These are phyloP conservation scores for Drosophila kohkoa DNA, from an alignment of 1,140 invertebrate genomes.

Conservation along the genomic window DNA sequence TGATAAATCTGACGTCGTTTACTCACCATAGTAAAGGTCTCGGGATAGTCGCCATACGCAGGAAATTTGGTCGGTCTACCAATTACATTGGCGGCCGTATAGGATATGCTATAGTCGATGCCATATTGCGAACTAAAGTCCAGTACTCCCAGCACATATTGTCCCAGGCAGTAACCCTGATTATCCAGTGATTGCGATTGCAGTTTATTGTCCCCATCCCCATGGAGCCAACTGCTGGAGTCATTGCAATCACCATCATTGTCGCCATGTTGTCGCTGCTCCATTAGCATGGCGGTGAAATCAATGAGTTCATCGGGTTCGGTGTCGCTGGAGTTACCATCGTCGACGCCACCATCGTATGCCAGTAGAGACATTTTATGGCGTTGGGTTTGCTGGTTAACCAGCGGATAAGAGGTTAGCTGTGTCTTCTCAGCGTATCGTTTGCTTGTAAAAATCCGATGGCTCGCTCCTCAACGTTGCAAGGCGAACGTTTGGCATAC, in stretches of 20 bases:
- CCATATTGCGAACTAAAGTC: conserved; percentile 97
- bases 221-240: conserved; percentile 31
- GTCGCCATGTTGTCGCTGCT: conserved; percentile 39
- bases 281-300: conserved; percentile 62
- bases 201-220: conserved; percentile 22
- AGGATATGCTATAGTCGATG: conserved; percentile 93
- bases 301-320: conserved; percentile 66
- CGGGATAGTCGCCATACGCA: conserved; percentile 94
- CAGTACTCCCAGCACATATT: conserved; percentile 89
- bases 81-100: conserved; percentile 93
- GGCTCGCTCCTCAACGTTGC: conserved; percentile 35
- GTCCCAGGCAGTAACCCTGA: conserved; percentile 85
- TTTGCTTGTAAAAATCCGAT: conserved; percentile 28
- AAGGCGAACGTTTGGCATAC: conserved; percentile 57
- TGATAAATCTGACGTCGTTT: neutral
- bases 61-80: conserved; percentile 94
- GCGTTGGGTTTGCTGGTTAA: conserved; percentile 1
- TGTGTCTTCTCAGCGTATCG: conserved; percentile 52
- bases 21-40: conserved; percentile 94
- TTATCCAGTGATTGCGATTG: conserved; percentile 38
- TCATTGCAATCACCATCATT: neutral
- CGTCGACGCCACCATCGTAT: conserved; percentile 19
- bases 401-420: conserved; percentile 21
- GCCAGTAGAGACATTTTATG: conserved; percentile 63
- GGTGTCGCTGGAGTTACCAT: conserved; percentile 49